Conservation (phyloP, 1,140 invertebrate species). For the Ooceraea biroi region DNA sequence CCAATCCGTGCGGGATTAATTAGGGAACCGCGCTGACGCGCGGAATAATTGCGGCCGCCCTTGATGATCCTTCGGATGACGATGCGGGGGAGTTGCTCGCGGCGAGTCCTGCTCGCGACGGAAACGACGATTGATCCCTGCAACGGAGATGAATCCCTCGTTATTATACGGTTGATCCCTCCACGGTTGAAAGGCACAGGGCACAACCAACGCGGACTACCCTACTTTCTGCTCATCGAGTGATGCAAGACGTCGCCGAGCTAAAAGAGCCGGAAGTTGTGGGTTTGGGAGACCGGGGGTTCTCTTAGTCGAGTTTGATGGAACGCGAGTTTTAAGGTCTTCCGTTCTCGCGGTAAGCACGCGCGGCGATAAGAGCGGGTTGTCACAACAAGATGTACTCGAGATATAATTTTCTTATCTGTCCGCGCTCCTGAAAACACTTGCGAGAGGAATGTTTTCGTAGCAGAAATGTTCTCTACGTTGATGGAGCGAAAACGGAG, state of each 20-base stretch:
- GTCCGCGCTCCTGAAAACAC: not conserved
- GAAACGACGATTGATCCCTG: not conserved
- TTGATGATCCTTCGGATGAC: slow-evolving; percentile 1
- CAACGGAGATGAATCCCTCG: slow-evolving; percentile 6
- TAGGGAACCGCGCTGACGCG: slow-evolving; percentile 40
- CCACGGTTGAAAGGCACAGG: not conserved
- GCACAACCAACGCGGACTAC: not conserved
- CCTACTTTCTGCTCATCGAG: not conserved
- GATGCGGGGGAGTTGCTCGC: slow-evolving; percentile 5
- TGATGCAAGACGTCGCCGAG: slow-evolving; percentile 11
- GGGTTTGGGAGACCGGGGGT: not conserved
- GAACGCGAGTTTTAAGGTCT: too few relatives aligned
- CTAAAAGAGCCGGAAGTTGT: not conserved
- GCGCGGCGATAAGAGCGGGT: not conserved
- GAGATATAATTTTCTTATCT: not conserved
- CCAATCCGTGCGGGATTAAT: slow-evolving; percentile 50
- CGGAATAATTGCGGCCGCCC: slow-evolving; percentile 35
- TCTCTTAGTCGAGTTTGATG: not conserved
- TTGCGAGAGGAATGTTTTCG: too few relatives aligned
- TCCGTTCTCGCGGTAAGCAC: too few relatives aligned
- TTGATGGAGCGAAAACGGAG: too few relatives aligned
- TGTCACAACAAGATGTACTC: not conserved
- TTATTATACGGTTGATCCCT: slow-evolving; percentile 30
- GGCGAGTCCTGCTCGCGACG: not conserved
- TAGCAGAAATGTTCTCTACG: too few relatives aligned